A percentile compares a stretch with the other conserved stretches of the same genome.
These are phyloP conservation scores for Dicyrtomina minuta DNA, from an alignment of 2,888 invertebrate species.

Conservation along the genomic window DNA sequence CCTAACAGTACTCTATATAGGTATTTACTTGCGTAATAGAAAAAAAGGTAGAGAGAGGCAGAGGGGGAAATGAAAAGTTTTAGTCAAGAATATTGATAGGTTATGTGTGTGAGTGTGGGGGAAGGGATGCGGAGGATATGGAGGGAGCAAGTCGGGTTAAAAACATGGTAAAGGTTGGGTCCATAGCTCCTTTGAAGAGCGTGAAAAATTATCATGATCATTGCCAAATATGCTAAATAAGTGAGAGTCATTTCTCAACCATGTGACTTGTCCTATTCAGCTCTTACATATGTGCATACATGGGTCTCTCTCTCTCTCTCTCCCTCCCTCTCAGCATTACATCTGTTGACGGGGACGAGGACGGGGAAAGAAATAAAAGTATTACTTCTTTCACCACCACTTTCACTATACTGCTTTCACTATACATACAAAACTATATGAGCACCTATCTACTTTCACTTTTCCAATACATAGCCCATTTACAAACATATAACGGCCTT, in stretches of 20 bases:
- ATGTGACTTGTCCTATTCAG: conserved; percentile 13
- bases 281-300: background rate
- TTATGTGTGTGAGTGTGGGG: background rate
- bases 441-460: too few relatives aligned
- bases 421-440: too few relatives aligned
- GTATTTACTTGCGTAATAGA: background rate
- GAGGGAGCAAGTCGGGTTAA: background rate
- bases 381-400: too few relatives aligned
- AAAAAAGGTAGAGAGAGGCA: background rate
- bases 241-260: conserved; percentile 36
- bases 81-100: background rate
- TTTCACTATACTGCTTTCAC: too few relatives aligned
- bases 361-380: too few relatives aligned
- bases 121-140: background rate
- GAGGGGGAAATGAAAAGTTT: too few relatives aligned
- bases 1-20: too few relatives aligned
- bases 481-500: too few relatives aligned
- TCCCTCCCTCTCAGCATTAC: conserved; percentile 16
- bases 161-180: conserved; percentile 52
- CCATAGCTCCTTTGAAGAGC: conserved; percentile 40
- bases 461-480: too few relatives aligned
- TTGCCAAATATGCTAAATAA: conserved; percentile 53
- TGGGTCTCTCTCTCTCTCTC: background rate
- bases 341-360: background rate
- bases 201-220: conserved; percentile 50